Evolutionary conservation across 2,113 vertebrate species (phyloP).

Genomic region (Phocoena phocoena): DNA sequence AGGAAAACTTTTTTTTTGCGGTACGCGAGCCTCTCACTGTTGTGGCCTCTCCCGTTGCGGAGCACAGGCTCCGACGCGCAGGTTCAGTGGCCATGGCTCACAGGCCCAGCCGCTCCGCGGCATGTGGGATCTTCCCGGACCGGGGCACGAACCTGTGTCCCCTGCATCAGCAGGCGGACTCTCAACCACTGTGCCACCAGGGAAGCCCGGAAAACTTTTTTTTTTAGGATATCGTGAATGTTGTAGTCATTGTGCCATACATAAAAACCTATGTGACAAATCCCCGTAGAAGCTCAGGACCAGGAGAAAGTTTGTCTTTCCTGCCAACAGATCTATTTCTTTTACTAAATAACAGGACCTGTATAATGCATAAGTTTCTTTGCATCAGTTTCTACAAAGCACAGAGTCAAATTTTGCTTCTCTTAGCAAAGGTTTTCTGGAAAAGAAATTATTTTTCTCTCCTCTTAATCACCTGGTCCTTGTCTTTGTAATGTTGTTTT

Average conservation of each 20-base stretch:
- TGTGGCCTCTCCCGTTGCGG: too few relatives aligned
- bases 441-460: background rate
- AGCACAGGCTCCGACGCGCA: too few relatives aligned
- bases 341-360: background rate
- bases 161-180: too few relatives aligned
- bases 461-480: background rate
- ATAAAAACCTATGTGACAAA: background rate
- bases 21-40: too few relatives aligned
- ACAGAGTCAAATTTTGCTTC: conserved; percentile 4
- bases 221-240: too few relatives aligned
- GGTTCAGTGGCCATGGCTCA: too few relatives aligned
- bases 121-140: too few relatives aligned
- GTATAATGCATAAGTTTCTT: background rate
- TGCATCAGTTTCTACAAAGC: background rate
- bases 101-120: too few relatives aligned
- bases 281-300: background rate
- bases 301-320: background rate
- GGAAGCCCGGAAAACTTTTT: background rate
- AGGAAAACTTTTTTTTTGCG: background rate
- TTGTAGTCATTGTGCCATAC: background rate
- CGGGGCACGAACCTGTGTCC: too few relatives aligned
- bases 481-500: background rate
- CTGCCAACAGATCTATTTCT: background rate
- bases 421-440: background rate
- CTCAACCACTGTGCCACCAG: too few relatives aligned